These are phyloP conservation scores for Antechinus flavipes DNA, from an alignment of 2,113 vertebrate genomes.

Conservation along the genomic window DNA sequence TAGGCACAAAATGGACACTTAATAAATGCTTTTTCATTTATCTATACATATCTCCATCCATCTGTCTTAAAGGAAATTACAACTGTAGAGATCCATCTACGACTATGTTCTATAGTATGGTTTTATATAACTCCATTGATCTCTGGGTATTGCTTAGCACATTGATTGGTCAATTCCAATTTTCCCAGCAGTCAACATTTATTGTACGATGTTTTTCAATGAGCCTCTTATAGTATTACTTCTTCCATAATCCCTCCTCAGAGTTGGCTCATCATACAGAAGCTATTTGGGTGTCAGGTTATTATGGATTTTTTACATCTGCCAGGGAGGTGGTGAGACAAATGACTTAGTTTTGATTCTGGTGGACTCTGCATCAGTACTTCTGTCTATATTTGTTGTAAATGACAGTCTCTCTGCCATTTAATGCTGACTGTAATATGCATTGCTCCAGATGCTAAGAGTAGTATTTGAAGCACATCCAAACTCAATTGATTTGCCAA, in stretches of 20 bases:
- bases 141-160: neutral
- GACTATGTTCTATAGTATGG: neutral
- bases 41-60: neutral
- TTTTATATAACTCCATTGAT: neutral
- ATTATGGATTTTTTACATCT: neutral
- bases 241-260: neutral
- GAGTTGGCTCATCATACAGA: neutral
- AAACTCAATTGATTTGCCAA: neutral
- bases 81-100: neutral
- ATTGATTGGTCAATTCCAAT: neutral
- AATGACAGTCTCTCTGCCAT: neutral
- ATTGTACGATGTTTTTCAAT: neutral
- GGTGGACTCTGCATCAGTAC: neutral
- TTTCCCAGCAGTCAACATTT: neutral
- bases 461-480: neutral
- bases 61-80: neutral
- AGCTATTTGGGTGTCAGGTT: neutral
- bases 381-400: neutral
- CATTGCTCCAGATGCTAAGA: slow-evolving; percentile 4
- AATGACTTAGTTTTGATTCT: neutral
- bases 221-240: neutral
- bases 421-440: neutral
- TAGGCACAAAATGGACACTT: neutral
- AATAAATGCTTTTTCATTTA: neutral
- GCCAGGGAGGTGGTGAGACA: neutral